Evolutionary conservation across 1,140 invertebrate species (phyloP), one percentile per base, ranked within the genome.

Genomic region (Leguminivora glycinivorella): DNA sequence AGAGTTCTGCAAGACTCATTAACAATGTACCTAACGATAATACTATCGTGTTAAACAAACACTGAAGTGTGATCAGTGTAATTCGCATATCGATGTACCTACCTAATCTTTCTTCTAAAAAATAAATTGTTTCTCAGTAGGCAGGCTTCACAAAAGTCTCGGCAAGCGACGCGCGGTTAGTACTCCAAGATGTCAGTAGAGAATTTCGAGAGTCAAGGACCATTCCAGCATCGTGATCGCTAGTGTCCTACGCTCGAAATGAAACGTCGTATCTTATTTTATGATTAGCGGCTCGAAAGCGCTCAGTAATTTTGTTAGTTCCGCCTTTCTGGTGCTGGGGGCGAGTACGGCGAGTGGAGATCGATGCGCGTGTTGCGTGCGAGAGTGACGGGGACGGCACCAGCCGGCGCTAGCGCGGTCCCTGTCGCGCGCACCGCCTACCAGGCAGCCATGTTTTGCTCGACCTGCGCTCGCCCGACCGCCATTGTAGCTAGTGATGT

Each of bases 181-280:
- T 91, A 84, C 85, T 86, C 82, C 74, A 82, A 80, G 79, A 82
- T 85, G 89, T 87, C 83, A 83, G 87, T 89, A 73, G 83, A 89
- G 84, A 89, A 89, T 90, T 90, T 90, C 83, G 86, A 88, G 86
- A 89, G 89, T 90, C 88, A 87, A 91, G 88, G 89, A 84, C 88
- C 87, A 89, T 90, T 89, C 86, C 83, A 79, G 85, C 85, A 83
- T 88, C 86, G 87, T 84, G 88, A 91, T 90, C 88, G 85, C 85
- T 89, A 78, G 87, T 89, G 88, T 85, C 82, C 83, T 89, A 89
- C 89, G 87, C 81, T 89, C 86, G 88, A 89, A 90, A 90, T 91
- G 89, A 91, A 91, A 91, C 89, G 89, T 91, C 89, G 89, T 91
- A 91, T 91, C 89, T 91, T 91, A 90, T 91, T 90, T 91, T 90